phyloP scores from a whole-genome alignment of 2,797 vertebrate genomes.

The Sphenodon punctatus region DNA sequence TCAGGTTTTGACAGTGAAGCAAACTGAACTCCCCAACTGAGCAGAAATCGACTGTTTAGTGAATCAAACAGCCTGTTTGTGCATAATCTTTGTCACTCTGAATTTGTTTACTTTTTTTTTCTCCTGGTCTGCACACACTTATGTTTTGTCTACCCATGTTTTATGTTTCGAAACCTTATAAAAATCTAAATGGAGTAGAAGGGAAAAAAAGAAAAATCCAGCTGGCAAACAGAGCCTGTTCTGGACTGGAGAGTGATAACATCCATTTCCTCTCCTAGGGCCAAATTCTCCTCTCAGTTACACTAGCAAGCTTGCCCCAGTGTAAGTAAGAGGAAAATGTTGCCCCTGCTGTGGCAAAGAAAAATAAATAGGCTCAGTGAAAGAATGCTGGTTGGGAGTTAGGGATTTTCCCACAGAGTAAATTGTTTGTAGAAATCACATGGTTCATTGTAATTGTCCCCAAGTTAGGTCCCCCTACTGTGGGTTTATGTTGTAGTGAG shows the following conservation, averaged over 20 bases:
- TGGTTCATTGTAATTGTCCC: constrained; percentile 62
- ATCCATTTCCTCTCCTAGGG: constrained; percentile 48
- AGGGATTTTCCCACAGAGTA: constrained; percentile 69
- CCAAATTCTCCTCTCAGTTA: neutral
- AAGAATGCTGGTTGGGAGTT: constrained; percentile 55
- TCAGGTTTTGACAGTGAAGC: neutral
- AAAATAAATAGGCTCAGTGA: constrained; percentile 57
- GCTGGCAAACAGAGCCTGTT: neutral
- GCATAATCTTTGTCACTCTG: neutral
- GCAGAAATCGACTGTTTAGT: neutral
- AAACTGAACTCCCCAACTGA: neutral
- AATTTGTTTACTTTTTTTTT: constrained; percentile 21
- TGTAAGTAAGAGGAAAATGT: constrained; percentile 19
- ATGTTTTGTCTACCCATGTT: neutral
- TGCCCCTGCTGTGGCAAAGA: constrained; percentile 62
- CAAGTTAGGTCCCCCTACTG: constrained; percentile 55
- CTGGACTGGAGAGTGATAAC: constrained; percentile 38
- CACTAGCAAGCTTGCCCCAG: neutral
- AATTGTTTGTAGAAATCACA: constrained; percentile 70
- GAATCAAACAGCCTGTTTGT: neutral
- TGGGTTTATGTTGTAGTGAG: constrained; percentile 61
- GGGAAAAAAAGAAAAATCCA: neutral
- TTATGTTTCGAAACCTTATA: neutral
- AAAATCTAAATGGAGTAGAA: neutral
- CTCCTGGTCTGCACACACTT: neutral